Evolutionary conservation across 2,113 vertebrate genomes (phyloP).

Genomic region (Aspidoscelis tigris): DNA sequence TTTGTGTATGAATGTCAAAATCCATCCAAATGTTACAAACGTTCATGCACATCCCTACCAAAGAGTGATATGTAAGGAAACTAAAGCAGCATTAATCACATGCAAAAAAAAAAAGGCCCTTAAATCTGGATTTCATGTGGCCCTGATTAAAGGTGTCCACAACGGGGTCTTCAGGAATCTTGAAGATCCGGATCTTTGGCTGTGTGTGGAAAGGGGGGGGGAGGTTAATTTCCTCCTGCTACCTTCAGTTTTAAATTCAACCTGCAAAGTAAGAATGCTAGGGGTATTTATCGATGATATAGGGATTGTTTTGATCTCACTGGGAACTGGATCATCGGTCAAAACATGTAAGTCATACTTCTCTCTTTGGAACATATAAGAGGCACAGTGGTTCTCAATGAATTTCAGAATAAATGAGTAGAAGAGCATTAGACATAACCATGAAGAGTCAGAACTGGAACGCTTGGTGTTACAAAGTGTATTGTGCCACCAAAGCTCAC

Average conservation of each 20-base stretch:
- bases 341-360: conserved; percentile 16
- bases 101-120: no score
- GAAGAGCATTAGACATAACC: not conserved
- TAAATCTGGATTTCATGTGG: no score
- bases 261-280: conserved; percentile 39
- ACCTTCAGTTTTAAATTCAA: conserved; percentile 45
- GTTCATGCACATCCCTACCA: no score
- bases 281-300: conserved; percentile 46
- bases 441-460: not conserved
- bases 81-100: no score
- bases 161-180: no score
- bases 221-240: not conserved
- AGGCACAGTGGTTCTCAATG: not conserved
- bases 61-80: no score
- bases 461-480: not conserved
- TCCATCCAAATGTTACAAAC: no score
- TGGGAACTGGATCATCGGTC: conserved; percentile 24
- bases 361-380: conserved; percentile 22
- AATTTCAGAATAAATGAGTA: conserved; percentile 1
- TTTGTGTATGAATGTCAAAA: no score
- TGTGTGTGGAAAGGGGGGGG: no score
- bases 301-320: conserved; percentile 52
- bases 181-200: no score
- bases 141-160: no score
- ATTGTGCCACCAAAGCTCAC: conserved; percentile 24